Percentiles rank a stretch among this genome's conserved stretches.
Evolutionary conservation across 2,113 vertebrate genomes (phyloP).

Genomic region (Silurus meridionalis): DNA sequence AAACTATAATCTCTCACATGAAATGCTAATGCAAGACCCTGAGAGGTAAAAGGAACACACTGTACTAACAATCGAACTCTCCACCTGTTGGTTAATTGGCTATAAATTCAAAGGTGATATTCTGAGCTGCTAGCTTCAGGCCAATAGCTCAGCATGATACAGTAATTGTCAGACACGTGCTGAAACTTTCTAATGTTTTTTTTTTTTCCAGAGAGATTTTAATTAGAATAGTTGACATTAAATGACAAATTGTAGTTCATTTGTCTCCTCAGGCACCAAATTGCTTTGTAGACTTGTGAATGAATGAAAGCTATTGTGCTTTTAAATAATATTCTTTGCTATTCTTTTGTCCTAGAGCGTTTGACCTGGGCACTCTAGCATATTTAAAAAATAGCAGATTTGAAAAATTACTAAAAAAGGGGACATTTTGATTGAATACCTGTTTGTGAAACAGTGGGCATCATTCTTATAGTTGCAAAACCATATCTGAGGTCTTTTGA

Average conservation of each 20-base stretch:
- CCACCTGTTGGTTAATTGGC: conserved; percentile 28
- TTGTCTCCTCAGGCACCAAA: conserved; percentile 37
- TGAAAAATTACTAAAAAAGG: neutral
- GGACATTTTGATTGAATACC: neutral
- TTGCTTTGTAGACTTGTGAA: conserved; percentile 23
- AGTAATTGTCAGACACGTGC: conserved; percentile 38
- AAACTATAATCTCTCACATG: no score
- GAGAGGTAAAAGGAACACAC: neutral
- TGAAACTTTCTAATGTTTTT: conserved; percentile 33
- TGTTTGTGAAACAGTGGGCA: no score
- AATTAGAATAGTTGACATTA: conserved; percentile 53
- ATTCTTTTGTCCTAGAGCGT: conserved; percentile 17
- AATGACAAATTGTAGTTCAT: conserved; percentile 52
- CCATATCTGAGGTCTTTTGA: no score
- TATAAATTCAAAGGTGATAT: conserved; percentile 35
- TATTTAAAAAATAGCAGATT: neutral
- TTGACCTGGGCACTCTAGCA: no score
- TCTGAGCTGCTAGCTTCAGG: conserved; percentile 38
- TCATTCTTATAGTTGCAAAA: no score
- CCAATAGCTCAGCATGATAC: conserved; percentile 33
- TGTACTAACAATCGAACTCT: neutral
- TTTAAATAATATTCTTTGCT: conserved; percentile 19
- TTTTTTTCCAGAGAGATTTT: conserved; percentile 33
- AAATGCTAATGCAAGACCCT: neutral
- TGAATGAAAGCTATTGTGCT: conserved; percentile 19